These are phyloP conservation scores for Agonopterix subpropinquella DNA, from an alignment of 2,888 invertebrate species.

Conservation along the genomic window DNA sequence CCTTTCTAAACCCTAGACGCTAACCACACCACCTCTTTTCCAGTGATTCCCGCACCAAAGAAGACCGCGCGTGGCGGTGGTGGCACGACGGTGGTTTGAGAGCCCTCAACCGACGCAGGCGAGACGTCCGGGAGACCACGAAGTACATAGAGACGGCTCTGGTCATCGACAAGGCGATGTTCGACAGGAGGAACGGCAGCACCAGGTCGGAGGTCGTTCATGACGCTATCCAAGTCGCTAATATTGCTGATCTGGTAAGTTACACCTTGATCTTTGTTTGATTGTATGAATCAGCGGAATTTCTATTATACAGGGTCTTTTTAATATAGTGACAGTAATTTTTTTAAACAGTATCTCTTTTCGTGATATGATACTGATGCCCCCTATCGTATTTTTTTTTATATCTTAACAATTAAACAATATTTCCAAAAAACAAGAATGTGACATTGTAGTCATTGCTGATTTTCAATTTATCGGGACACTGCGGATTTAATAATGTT, in stretches of 20 bases:
- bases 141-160: conserved; percentile 98
- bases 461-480: no score
- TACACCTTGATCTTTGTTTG: neutral
- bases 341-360: no score
- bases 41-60: conserved; percentile 7
- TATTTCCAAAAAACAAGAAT: no score
- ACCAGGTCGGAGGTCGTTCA: conserved; percentile 92
- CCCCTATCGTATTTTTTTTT: no score
- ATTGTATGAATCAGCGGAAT: no score
- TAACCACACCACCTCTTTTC: neutral
- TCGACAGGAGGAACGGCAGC: conserved; percentile 93
- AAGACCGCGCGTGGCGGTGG: conserved; percentile 54
- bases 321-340: no score
- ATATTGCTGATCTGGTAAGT: conserved; percentile 97
- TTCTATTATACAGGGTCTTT: no score
- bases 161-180: conserved; percentile 97
- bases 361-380: no score
- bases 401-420: no score
- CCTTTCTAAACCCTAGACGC: no score
- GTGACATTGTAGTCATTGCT: no score
- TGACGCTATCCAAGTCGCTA: conserved; percentile 97
- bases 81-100: conserved; percentile 55
- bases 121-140: conserved; percentile 92
- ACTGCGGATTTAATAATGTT: no score
- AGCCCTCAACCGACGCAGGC: conserved; percentile 53